Evolutionary conservation across 2,113 vertebrate genomes (phyloP).

Genomic region (Anthoscopus minutus): DNA sequence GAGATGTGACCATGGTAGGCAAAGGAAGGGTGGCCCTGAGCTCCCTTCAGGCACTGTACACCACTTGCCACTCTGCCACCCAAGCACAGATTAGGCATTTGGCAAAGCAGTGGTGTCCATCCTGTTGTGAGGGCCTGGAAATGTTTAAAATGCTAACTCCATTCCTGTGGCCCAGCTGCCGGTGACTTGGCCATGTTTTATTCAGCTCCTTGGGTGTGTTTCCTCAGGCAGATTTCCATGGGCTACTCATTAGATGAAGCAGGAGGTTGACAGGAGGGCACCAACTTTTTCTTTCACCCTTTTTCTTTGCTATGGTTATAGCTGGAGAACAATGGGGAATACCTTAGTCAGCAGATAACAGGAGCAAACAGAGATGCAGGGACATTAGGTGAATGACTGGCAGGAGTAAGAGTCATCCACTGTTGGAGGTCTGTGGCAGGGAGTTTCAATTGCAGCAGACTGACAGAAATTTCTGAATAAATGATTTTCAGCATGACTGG

Average conservation of each 20-base stretch:
- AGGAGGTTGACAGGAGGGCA: neutral
- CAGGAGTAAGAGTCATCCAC: neutral
- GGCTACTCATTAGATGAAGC: neutral
- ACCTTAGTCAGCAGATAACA: neutral
- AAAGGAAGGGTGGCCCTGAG: neutral
- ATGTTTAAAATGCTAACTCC: neutral
- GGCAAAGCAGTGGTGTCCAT: neutral
- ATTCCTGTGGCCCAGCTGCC: neutral
- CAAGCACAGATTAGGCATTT: accelerated
- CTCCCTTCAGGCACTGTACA: accelerated
- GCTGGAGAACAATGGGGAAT: neutral
- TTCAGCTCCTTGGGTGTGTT: neutral
- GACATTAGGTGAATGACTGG: neutral
- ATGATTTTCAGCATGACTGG: neutral
- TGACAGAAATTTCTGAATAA: neutral
- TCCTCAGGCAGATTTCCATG: accelerated
- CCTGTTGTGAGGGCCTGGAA: neutral
- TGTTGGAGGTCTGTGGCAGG: neutral
- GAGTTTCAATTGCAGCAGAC: neutral
- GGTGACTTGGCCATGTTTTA: neutral
- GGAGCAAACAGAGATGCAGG: neutral
- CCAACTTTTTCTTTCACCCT: neutral
- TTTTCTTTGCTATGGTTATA: neutral
- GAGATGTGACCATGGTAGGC: neutral
- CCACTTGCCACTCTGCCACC: accelerated